These are phyloP conservation scores for Aphodius granarius DNA, from an alignment of 2,888 invertebrate species.

Conservation along the genomic window DNA sequence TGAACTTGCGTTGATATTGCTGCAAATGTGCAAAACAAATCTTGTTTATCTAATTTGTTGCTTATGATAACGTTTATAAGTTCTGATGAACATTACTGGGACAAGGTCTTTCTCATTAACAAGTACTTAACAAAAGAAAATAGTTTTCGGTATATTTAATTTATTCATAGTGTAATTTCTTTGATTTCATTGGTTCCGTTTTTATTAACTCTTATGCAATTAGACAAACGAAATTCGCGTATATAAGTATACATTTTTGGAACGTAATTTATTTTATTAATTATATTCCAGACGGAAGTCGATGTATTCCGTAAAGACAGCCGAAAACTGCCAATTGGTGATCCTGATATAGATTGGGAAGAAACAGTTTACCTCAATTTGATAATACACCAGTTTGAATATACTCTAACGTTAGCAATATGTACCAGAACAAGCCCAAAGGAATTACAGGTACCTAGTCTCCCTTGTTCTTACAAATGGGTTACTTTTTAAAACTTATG, in stretches of 20 bases:
- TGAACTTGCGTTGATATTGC: too few species aligned
- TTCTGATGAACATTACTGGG: too few species aligned
- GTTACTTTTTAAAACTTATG: background rate
- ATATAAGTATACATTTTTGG: background rate
- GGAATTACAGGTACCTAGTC: slow-evolving; percentile 85
- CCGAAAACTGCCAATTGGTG: slow-evolving; percentile 93
- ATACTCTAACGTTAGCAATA: slow-evolving; percentile 94
- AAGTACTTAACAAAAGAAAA: too few species aligned
- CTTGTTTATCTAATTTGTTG: too few species aligned
- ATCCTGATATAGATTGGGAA: slow-evolving; percentile 98
- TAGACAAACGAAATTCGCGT: too few species aligned
- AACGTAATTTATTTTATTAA: background rate
- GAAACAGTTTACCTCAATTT: slow-evolving; percentile 98
- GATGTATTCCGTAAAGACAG: slow-evolving; percentile 98
- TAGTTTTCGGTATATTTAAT: background rate
- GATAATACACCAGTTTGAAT: slow-evolving; percentile 98
- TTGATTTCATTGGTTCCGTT: too few species aligned
- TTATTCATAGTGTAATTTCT: too few species aligned
- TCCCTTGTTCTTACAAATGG: background rate
- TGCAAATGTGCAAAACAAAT: too few species aligned
- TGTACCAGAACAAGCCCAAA: slow-evolving; percentile 97
- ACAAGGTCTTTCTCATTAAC: too few species aligned
- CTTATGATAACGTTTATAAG: too few species aligned
- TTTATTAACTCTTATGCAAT: too few species aligned
- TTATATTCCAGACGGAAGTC: slow-evolving; percentile 76